These are phyloP conservation scores for Eueremaeus valkanovi DNA, from an alignment of 2,888 invertebrate genomes.

Conservation along the genomic window DNA sequence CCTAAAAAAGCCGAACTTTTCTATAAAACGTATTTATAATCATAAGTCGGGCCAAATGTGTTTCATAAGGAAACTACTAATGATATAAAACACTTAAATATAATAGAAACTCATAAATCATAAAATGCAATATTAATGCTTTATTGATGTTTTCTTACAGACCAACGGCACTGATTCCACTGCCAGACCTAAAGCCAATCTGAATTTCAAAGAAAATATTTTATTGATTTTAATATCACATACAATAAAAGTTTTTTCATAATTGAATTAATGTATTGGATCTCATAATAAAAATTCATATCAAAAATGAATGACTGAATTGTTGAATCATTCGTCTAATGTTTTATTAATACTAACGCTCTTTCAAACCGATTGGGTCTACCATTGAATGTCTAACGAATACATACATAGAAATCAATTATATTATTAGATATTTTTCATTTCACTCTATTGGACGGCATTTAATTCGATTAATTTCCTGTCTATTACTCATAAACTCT, in stretches of 20 bases:
- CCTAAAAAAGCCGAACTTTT: no score
- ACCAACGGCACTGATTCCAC: neutral
- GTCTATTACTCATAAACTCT: neutral
- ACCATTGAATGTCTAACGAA: neutral
- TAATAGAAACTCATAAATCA: slow-evolving; percentile 34
- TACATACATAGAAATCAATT: neutral
- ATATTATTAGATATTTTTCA: neutral
- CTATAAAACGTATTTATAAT: no score
- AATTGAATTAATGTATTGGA: slow-evolving; percentile 25
- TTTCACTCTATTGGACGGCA: neutral
- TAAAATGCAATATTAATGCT: slow-evolving; percentile 33
- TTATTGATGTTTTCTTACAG: slow-evolving; percentile 29
- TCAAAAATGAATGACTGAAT: slow-evolving; percentile 30
- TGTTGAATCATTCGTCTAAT: slow-evolving; percentile 21
- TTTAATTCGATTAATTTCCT: slow-evolving; percentile 13
- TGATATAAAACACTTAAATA: slow-evolving; percentile 36
- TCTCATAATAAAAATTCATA: slow-evolving; percentile 9
- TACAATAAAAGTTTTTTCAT: slow-evolving; percentile 17
- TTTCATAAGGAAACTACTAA: slow-evolving; percentile 18
- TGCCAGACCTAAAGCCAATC: neutral
- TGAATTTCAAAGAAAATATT: neutral
- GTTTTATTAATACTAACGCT: slow-evolving; percentile 13
- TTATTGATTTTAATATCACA: slow-evolving; percentile 31
- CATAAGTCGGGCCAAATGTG: neutral
- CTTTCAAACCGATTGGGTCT: neutral